Base-by-base conservation (phyloP, 2,797 vertebrate genomes). In the Echeneis naucrates region DNA sequence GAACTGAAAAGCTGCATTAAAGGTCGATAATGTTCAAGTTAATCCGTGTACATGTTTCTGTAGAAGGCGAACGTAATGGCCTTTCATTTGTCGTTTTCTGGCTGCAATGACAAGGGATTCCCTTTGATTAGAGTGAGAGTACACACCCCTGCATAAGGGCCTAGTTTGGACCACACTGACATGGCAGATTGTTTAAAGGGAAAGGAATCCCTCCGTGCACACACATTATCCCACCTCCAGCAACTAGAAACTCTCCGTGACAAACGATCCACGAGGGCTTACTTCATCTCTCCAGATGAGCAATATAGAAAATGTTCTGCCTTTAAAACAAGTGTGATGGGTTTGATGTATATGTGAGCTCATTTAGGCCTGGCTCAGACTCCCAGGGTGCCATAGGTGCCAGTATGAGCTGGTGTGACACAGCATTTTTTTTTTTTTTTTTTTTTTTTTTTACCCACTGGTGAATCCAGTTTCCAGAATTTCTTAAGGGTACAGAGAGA, bases 121-220 rank as follows among this genome's bases (percentile, higher is more conserved):
- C 91, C 87, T 84, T 80, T 30, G 78, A 85, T 83, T 71, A 62
- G 56, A 62, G 61, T 59, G 78, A 81, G 81, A 55, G 71, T 44
- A 78, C 88, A 91, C 91, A 86, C 85, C 88, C 82, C 75, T 88
- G 76, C 86, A 80, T 72, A 79, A 79, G 70, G 81, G 76, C 78
- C 84, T 35, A 24, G 71, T 83, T 88, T 88, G 83, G 88, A 78
- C 83, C 32, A 62, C 83, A 88, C 89, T 90, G 90, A 90, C 92
- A 88, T 40, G 77, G 88, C 89, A 92, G 81, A 89, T 84, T 86
- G 89, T 85, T 86, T 80, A 82, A 89, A 91, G 81, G 80, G 82
- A 90, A 87, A 87, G 86, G 86, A 88, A 87, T 88, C 87, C 87
- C 78, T 87, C 72, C 75, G 73, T 72, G 68, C 69, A 51, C 54